Evolutionary conservation across 2,888 invertebrate species (phyloP).

Genomic region (Oligia fasciuncula): DNA sequence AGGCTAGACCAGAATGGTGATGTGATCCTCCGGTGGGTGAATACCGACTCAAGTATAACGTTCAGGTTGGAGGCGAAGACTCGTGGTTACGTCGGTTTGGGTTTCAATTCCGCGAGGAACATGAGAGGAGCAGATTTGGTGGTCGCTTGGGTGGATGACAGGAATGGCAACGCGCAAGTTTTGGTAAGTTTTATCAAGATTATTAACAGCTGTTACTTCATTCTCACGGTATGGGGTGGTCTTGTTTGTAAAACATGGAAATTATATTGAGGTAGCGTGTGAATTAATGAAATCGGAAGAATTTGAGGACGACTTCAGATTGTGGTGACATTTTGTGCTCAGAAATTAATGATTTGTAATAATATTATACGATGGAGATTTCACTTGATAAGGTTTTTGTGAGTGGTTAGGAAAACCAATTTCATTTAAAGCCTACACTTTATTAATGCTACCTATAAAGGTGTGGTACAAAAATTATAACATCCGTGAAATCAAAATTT

Average conservation of each 20-base stretch:
- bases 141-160: conserved; percentile 96
- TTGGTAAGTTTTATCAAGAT: conserved; percentile 91
- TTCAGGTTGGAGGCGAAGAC: conserved; percentile 96
- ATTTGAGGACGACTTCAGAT: conserved; percentile 36
- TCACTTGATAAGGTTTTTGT: conserved; percentile 22
- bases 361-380: conserved; percentile 24
- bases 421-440: conserved; percentile 1
- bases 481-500: conserved; percentile 5
- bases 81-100: conserved; percentile 96
- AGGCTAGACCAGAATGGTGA: conserved; percentile 89
- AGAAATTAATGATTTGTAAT: conserved; percentile 45
- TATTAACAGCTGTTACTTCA: conserved; percentile 72
- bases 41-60: conserved; percentile 94
- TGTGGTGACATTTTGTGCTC: conserved; percentile 27
- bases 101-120: conserved; percentile 94
- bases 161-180: conserved; percentile 92
- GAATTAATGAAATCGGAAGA: conserved; percentile 46
- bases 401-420: conserved; percentile 12
- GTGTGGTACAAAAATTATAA: not conserved
- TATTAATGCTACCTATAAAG: not conserved
- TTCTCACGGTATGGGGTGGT: conserved; percentile 67
- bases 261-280: conserved; percentile 47
- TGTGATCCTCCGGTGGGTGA: conserved; percentile 92
- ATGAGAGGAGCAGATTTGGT: conserved; percentile 96
- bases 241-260: conserved; percentile 52